Evolutionary conservation across 2,888 invertebrate species (phyloP).

Genomic region (Odontothrips loti): DNA sequence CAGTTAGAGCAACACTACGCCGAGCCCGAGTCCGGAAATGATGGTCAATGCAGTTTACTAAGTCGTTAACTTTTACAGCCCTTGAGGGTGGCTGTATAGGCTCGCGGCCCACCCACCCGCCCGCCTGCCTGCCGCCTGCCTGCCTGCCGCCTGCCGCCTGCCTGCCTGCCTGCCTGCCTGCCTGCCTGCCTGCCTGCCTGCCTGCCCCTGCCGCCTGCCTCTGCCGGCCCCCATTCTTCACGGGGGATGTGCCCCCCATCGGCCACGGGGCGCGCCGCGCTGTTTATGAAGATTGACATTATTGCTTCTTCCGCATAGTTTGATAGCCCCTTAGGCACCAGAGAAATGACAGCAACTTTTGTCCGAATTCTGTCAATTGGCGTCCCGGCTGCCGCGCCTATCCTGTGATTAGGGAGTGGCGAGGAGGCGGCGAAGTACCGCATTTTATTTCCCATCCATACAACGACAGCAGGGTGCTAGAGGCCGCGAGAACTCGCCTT

Average conservation of each 20-base stretch:
- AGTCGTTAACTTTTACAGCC: slow-evolving; percentile 23
- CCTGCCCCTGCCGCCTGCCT: no score
- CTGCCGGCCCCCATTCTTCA: no score
- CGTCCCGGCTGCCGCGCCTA: background rate
- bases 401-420: background rate
- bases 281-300: slow-evolving; percentile 19
- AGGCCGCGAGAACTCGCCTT: no score
- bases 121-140: no score
- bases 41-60: slow-evolving; percentile 23
- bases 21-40: background rate
- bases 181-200: no score
- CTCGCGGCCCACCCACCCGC: background rate
- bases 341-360: background rate
- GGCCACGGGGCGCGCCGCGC: background rate
- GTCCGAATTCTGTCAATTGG: background rate
- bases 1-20: background rate
- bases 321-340: background rate
- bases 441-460: no score
- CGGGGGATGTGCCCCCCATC: background rate
- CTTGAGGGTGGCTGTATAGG: slow-evolving; percentile 5
- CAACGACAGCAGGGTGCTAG: no score
- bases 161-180: no score
- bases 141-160: no score
- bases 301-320: slow-evolving; percentile 9
- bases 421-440: no score